Conservation (phyloP, 2,797 vertebrate species). For the Masticophis lateralis region DNA sequence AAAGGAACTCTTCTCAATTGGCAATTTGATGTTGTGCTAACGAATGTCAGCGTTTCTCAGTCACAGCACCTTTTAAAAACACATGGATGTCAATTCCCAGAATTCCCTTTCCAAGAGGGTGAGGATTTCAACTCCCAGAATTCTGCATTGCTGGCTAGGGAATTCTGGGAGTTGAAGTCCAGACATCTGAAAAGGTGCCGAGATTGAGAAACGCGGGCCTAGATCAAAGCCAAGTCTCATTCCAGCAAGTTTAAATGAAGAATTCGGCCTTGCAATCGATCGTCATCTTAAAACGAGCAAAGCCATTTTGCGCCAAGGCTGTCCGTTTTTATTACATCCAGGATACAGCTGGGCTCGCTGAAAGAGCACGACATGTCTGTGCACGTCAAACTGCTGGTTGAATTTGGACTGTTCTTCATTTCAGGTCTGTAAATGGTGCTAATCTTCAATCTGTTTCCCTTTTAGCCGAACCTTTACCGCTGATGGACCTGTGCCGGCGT, state of each 20-base stretch:
- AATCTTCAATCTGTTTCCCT: neutral
- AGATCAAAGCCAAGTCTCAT: neutral
- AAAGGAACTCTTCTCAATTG: neutral
- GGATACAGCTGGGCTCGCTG: neutral
- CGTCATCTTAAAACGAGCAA: neutral
- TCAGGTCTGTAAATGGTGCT: neutral
- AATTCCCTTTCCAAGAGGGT: neutral
- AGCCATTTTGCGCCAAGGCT: neutral
- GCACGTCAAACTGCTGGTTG: neutral
- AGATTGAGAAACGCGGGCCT: neutral
- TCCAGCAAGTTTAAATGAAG: neutral
- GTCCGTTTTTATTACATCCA: neutral
- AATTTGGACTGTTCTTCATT: neutral
- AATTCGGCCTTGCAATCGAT: neutral
- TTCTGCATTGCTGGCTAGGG: neutral
- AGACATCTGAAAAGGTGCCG: neutral
- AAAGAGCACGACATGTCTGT: neutral
- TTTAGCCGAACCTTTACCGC: slow-evolving; percentile 91
- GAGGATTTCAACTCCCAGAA: neutral
- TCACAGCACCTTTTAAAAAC: neutral
- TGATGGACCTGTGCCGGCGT: slow-evolving; percentile 96
- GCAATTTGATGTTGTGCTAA: neutral
- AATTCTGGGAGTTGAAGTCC: neutral
- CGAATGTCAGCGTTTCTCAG: neutral
- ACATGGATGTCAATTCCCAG: neutral